Conservation (phyloP, 2,113 vertebrate genomes). For the Rhinolophus sinicus region DNA sequence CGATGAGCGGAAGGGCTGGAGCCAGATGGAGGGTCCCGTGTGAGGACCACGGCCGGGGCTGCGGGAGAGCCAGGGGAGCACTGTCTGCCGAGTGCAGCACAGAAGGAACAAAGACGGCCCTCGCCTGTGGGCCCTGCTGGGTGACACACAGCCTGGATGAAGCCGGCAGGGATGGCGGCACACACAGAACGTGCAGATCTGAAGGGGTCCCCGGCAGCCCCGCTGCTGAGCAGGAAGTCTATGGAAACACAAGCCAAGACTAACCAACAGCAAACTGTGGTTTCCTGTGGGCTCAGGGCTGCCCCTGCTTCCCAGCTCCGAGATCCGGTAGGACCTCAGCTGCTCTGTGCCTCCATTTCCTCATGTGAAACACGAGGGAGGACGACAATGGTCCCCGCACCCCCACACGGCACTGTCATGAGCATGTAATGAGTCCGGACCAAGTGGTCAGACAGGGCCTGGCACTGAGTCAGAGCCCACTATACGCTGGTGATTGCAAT, state of each 20-base stretch:
- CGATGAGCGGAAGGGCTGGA: not conserved
- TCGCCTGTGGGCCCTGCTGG: not conserved
- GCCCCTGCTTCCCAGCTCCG: too few relatives aligned
- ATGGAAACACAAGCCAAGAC: not conserved
- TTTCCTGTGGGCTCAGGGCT: not conserved
- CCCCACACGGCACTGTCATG: rapidly evolving
- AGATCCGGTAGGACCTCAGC: not conserved
- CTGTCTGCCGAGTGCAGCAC: not conserved
- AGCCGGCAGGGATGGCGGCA: not conserved
- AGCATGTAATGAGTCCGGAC: not conserved
- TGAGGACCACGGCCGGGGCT: too few relatives aligned
- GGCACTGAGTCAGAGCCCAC: not conserved
- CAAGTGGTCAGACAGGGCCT: too few relatives aligned
- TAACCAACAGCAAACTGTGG: rapidly evolving
- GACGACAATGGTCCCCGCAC: rapidly evolving
- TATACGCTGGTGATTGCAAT: rapidly evolving
- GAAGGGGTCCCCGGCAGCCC: rapidly evolving
- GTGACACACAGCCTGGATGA: not conserved
- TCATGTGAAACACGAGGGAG: rapidly evolving
- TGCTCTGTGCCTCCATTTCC: not conserved
- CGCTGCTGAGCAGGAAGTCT: rapidly evolving
- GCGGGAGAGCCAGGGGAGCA: not conserved
- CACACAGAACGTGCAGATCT: not conserved
- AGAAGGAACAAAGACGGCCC: rapidly evolving
- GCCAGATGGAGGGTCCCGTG: not conserved